Conservation (phyloP, 64 coral and sea anemone species). For the Dendrophyllia cribrosa region DNA sequence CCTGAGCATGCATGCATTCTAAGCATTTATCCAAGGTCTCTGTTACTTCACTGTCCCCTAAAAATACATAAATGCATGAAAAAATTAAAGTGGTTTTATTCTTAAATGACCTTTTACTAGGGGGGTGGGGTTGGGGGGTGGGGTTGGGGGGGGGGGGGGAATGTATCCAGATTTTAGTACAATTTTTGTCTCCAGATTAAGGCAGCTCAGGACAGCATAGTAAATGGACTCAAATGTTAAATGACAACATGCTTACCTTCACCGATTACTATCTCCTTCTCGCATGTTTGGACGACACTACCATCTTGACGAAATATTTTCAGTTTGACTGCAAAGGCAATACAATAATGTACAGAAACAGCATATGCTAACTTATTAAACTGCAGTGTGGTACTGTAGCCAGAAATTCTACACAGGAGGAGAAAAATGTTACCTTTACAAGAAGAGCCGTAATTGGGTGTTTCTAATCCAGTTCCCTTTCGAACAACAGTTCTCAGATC, state of each 20-base stretch:
- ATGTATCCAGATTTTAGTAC: no score
- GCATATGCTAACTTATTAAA: not conserved
- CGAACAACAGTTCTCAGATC: slow-evolving; percentile 23
- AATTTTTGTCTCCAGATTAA: no score
- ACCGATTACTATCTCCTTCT: slow-evolving; percentile 66
- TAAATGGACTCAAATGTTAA: no score
- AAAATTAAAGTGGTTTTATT: no score
- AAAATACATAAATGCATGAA: not conserved
- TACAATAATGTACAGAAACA: not conserved
- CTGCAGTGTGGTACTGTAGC: no score
- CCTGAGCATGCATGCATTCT: slow-evolving; percentile 33
- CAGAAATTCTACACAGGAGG: not conserved
- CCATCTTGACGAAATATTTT: slow-evolving; percentile 61
- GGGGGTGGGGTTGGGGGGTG: no score
- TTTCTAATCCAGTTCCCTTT: slow-evolving; percentile 72
- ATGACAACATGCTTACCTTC: slow-evolving; percentile 39
- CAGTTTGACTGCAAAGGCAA: slow-evolving; percentile 48
- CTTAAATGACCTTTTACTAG: no score
- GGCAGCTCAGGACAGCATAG: no score
- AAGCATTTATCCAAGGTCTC: slow-evolving; percentile 31
- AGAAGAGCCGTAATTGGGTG: slow-evolving; percentile 64
- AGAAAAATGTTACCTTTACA: slow-evolving; percentile 38
- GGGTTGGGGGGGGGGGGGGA: no score
- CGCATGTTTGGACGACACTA: not conserved
- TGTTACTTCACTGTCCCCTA: slow-evolving; percentile 30